phyloP scores from a whole-genome alignment of 2,113 vertebrate species.

The Oceanites oceanicus region DNA sequence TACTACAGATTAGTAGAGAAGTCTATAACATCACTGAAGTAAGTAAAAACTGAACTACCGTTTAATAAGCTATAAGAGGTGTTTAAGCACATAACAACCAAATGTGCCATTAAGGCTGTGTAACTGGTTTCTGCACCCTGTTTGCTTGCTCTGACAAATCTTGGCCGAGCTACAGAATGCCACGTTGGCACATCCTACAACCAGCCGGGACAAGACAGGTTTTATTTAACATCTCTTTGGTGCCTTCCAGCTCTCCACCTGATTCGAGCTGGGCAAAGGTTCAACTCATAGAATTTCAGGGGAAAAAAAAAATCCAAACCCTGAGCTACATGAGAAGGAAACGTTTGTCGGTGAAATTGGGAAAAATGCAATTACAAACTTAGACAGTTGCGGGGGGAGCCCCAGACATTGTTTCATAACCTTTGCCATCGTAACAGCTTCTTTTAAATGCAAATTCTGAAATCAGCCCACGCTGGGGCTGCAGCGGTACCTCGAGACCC shows the following conservation, averaged over 20 bases:
- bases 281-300: background rate
- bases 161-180: background rate
- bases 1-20: too few relatives aligned
- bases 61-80: background rate
- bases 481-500: background rate
- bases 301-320: background rate
- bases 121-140: background rate
- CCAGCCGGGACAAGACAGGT: background rate
- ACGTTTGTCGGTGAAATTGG: rapidly evolving
- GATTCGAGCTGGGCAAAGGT: background rate
- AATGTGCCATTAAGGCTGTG: background rate
- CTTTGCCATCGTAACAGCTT: background rate
- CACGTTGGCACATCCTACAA: background rate
- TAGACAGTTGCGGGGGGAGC: background rate
- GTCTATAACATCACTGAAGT: too few relatives aligned
- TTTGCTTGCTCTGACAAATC: background rate
- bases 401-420: background rate
- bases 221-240: background rate
- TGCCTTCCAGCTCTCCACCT: background rate
- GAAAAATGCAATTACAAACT: background rate
- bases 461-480: rapidly evolving
- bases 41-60: too few relatives aligned
- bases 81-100: background rate
- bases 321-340: background rate
- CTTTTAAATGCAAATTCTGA: background rate